Evolutionary conservation across 2,888 invertebrate species (phyloP).

Genomic region (Uropetala carovei): DNA sequence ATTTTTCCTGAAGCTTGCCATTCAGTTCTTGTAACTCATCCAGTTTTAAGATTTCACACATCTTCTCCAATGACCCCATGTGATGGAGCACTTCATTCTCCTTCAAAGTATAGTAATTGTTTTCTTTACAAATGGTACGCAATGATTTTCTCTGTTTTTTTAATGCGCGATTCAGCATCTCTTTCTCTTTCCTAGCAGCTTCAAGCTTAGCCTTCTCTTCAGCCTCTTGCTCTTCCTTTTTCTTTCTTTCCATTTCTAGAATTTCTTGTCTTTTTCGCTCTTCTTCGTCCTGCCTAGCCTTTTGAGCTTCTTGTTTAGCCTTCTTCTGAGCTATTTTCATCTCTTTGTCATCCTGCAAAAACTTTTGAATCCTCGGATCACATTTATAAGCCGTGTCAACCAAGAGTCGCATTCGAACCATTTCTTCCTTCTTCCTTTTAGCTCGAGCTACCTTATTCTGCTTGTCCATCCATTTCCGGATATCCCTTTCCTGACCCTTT

Average conservation of each 20-base stretch:
- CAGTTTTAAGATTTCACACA: constrained; percentile 88
- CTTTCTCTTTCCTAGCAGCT: constrained; percentile 89
- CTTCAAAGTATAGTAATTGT: constrained; percentile 86
- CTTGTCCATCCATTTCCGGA: constrained; percentile 98
- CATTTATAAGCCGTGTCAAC: constrained; percentile 96
- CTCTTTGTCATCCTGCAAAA: constrained; percentile 96
- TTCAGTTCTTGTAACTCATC: constrained; percentile 76
- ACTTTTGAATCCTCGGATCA: constrained; percentile 94
- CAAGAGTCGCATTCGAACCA: constrained; percentile 90
- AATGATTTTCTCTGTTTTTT: constrained; percentile 91
- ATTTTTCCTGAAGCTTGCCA: constrained; percentile 70
- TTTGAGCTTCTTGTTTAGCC: constrained; percentile 81
- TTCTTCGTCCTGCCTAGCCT: constrained; percentile 88
- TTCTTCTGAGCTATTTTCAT: constrained; percentile 91
- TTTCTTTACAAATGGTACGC: constrained; percentile 87
- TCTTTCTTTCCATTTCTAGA: constrained; percentile 78
- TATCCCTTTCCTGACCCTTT: constrained; percentile 96
- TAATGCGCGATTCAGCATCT: constrained; percentile 88
- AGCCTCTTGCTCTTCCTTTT: constrained; percentile 87
- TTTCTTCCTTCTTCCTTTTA: constrained; percentile 97
- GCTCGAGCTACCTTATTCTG: constrained; percentile 95
- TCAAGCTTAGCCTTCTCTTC: constrained; percentile 90
- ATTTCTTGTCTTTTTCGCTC: constrained; percentile 84
- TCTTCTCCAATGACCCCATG: constrained; percentile 94
- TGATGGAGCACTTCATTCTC: constrained; percentile 86